phyloP scores from a whole-genome alignment of 2,888 invertebrate genomes.

The Chloroclysta siterata region DNA sequence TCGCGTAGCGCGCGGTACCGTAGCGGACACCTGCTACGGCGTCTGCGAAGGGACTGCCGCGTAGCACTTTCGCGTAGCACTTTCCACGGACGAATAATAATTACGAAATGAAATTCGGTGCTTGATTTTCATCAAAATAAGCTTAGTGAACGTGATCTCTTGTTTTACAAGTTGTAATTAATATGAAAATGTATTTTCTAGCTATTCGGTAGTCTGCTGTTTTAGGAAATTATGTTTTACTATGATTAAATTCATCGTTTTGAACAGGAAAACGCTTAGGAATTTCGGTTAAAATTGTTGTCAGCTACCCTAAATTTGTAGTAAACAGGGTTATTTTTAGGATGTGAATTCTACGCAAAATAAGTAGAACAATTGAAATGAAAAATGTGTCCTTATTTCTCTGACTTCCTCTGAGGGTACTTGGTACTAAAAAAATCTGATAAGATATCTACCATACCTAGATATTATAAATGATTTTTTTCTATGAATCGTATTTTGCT shows the following conservation, averaged over 20 bases:
- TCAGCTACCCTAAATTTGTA: too few species aligned
- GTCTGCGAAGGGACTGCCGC: slow-evolving; percentile 52
- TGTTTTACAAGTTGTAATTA: neutral
- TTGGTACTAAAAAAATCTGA: too few species aligned
- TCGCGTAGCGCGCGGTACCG: slow-evolving; percentile 48
- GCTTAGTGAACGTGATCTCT: neutral
- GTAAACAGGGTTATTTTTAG: too few species aligned
- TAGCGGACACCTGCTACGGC: slow-evolving; percentile 56
- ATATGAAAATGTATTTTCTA: neutral
- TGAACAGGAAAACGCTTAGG: neutral
- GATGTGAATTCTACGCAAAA: too few species aligned
- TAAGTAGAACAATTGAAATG: too few species aligned
- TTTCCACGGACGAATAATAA: neutral
- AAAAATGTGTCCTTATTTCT: too few species aligned
- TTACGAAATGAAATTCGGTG: neutral
- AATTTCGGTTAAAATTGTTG: too few species aligned
- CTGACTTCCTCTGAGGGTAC: too few species aligned
- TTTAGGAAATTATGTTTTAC: neutral
- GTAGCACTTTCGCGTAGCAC: slow-evolving; percentile 8
- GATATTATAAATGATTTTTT: too few species aligned
- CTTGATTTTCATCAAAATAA: slow-evolving; percentile 1
- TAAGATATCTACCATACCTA: too few species aligned
- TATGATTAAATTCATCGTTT: neutral
- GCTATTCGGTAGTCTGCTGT: neutral
- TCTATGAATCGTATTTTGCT: too few species aligned